Evolutionary conservation across 2,888 invertebrate species (phyloP), one percentile per base, ranked within the genome.

Genomic region (Ichneumoninae sp.): DNA sequence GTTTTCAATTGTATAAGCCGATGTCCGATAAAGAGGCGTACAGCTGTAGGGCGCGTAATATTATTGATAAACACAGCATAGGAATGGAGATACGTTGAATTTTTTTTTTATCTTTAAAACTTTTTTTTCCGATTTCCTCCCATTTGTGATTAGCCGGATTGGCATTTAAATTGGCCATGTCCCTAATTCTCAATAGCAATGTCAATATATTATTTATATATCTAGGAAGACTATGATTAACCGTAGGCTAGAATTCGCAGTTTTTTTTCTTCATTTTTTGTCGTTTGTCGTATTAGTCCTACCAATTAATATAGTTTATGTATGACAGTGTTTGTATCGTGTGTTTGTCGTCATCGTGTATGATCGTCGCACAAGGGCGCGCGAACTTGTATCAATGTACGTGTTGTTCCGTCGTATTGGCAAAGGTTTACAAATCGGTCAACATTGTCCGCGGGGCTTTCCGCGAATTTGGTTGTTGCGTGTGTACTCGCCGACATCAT

Each of bases 141-240:
- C 65, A 83, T 72, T 70, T 75, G 80, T 82, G 76, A 82, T 85
- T 22, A 71, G 71, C 78, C 84, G 50, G 22, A 60, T 76, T 36
- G 74, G 68, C 80, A 52, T 85, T 83, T 68, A 87, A 89, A 88
- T 87, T 88, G 87, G 87, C 88, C 87, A 83, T 89, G 84, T 74
- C 82, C 83, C 87, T 88, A 88, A 88, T 87, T 86, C 86, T 88
- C 87, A 85, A 47, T 89, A 88, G 89, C 89, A 84, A 87, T 88
- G 88, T 88, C 82, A 86, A 83, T 84, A 86, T 86, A 62, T 62
- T 82, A 86, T 83, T 85, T 78, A 89, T 88, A 89, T 88, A 90
- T 89, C 93, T 93, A 93, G 93, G 93, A 93, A 93, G 93, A 93
- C 93, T 93, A 93, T 93, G 93, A 93, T 93, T 92, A 93, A 93